phyloP scores from a whole-genome alignment of 2,888 invertebrate species.

The Pristionchus exspectatus region DNA sequence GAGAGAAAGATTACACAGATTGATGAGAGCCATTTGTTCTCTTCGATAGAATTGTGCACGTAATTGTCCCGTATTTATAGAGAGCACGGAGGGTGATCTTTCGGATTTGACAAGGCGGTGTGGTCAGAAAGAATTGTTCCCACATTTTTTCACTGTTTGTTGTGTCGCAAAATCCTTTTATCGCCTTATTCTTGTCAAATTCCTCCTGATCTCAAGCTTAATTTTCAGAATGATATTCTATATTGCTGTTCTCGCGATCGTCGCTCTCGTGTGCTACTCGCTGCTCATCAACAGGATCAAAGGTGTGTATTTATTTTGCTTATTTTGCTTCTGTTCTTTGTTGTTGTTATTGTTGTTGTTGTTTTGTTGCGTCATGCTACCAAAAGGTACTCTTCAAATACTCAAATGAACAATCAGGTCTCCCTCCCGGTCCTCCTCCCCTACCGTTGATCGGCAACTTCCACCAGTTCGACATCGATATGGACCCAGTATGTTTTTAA shows the following conservation, averaged over 20 bases:
- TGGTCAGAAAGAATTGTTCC: no score
- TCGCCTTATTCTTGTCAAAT: no score
- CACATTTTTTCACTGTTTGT: no score
- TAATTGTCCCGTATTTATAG: not conserved
- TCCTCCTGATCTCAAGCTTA: not conserved
- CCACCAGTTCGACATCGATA: not conserved
- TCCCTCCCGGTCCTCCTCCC: constrained; percentile 52
- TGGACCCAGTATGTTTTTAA: not conserved
- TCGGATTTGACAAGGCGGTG: not conserved
- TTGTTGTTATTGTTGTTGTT: no score
- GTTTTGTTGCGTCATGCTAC: not conserved
- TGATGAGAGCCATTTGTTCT: not conserved
- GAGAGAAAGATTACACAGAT: no score
- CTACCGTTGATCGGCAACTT: constrained; percentile 35
- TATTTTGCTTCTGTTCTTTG: no score
- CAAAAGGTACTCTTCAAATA: not conserved
- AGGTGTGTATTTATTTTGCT: not conserved
- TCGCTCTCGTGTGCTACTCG: not conserved
- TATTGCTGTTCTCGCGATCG: not conserved
- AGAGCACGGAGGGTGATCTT: not conserved
- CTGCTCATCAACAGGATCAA: constrained; percentile 12
- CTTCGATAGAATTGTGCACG: not conserved
- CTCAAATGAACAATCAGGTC: not conserved
- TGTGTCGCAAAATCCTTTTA: no score
- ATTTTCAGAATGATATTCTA: not conserved